Evolutionary conservation across 2,113 vertebrate species (phyloP).

Genomic region (Copsychus sechellarum): DNA sequence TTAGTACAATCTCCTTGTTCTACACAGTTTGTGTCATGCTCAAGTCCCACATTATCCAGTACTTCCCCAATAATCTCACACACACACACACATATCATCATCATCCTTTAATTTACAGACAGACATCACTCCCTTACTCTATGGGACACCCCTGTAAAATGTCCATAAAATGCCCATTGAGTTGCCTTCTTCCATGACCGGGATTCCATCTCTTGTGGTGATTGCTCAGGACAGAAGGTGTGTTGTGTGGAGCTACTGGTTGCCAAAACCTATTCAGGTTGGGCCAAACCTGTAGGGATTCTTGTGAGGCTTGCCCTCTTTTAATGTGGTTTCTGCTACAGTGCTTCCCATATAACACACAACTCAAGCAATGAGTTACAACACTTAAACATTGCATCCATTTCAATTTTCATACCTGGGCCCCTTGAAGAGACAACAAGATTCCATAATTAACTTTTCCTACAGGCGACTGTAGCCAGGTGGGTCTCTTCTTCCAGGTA

Average conservation of each 20-base stretch:
- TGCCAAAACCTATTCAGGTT: not conserved
- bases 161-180: not conserved
- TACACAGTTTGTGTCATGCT: not conserved
- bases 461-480: not conserved
- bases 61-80: not conserved
- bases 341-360: rapidly evolving
- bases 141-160: not conserved
- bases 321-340: not conserved
- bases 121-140: not conserved
- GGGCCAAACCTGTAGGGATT: not conserved
- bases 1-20: not conserved
- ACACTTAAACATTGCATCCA: not conserved
- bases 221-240: not conserved
- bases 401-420: rapidly evolving
- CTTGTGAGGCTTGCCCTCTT: not conserved
- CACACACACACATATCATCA: too few species aligned
- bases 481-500: not conserved
- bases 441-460: not conserved
- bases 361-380: not conserved
- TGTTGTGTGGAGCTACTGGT: not conserved
- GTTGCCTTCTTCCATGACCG: not conserved
- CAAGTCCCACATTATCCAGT: not conserved
- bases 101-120: not conserved
- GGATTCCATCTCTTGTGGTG: not conserved
- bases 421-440: not conserved